These are phyloP conservation scores for Bellardia bayeri DNA, from an alignment of 2,888 invertebrate genomes.

Conservation along the genomic window DNA sequence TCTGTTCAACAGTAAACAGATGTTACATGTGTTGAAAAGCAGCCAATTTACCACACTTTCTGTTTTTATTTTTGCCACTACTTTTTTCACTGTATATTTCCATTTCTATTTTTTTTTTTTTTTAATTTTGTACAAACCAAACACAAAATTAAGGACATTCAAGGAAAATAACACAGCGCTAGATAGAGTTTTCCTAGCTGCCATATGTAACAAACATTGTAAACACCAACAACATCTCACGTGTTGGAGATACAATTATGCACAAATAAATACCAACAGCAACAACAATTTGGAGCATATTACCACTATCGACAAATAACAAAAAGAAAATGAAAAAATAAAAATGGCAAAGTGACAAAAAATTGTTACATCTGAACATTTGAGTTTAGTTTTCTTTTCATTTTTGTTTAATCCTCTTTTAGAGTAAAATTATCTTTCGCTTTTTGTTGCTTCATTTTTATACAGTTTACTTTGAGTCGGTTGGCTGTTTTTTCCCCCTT, in stretches of 20 bases:
- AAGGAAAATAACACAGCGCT: slow-evolving; percentile 33
- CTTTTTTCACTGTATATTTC: background rate
- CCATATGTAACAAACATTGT: slow-evolving; percentile 67
- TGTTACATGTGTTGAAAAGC: slow-evolving; percentile 82
- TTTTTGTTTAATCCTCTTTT: slow-evolving; percentile 54
- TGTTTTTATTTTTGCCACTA: slow-evolving; percentile 49
- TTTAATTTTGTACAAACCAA: slow-evolving; percentile 21
- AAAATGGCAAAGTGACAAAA: slow-evolving; percentile 82
- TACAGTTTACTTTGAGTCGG: background rate
- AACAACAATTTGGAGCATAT: background rate
- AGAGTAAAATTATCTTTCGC: slow-evolving; percentile 31
- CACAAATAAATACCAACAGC: slow-evolving; percentile 17
- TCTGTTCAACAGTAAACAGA: slow-evolving; percentile 77
- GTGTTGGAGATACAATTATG: slow-evolving; percentile 52
- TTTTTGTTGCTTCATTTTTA: background rate
- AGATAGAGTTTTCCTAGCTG: slow-evolving; percentile 39
- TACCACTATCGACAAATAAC: background rate
- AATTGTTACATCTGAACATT: slow-evolving; percentile 74
- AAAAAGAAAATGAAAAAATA: no score
- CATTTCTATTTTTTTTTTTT: slow-evolving; percentile 6
- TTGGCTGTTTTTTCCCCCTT: background rate
- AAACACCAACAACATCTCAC: slow-evolving; percentile 50
- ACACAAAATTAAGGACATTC: slow-evolving; percentile 36
- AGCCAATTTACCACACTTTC: slow-evolving; percentile 80
- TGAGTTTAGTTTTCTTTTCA: slow-evolving; percentile 55